phyloP scores from a whole-genome alignment of 2,888 invertebrate species.

The Diaprepes abbreviatus region DNA sequence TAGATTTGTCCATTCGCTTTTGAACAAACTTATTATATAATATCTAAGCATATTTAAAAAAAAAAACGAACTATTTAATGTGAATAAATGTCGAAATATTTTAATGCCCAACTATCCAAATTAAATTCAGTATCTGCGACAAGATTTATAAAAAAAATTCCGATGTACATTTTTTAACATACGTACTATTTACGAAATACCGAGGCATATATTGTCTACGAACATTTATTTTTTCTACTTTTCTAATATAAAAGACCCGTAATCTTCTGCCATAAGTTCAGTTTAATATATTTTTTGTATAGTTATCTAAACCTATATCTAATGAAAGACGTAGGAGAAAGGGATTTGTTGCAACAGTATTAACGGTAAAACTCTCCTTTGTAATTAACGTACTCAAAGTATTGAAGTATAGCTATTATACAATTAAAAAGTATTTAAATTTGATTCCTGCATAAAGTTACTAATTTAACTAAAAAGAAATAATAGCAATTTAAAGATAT shows the following conservation, averaged over 20 bases:
- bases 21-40: too few species aligned
- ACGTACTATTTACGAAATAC: constrained; percentile 30
- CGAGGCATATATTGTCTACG: constrained; percentile 55
- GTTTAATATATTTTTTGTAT: constrained; percentile 48
- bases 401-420: too few species aligned
- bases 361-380: constrained; percentile 1
- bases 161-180: constrained; percentile 40
- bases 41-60: too few species aligned
- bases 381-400: too few species aligned
- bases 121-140: constrained; percentile 37
- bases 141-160: constrained; percentile 31
- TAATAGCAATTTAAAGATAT: too few species aligned
- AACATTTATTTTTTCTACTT: constrained; percentile 45
- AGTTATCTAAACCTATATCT: constrained; percentile 56
- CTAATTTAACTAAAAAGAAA: too few species aligned
- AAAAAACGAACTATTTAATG: too few species aligned
- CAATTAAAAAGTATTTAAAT: too few species aligned
- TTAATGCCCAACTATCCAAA: constrained; percentile 19
- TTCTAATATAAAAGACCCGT: constrained; percentile 58
- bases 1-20: too few species aligned
- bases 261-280: constrained; percentile 60
- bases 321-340: constrained; percentile 64
- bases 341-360: background rate
- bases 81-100: too few species aligned
- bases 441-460: too few species aligned